These are phyloP conservation scores for Tolypeutes matacus DNA, from an alignment of 2,797 vertebrate genomes.

Conservation along the genomic window DNA sequence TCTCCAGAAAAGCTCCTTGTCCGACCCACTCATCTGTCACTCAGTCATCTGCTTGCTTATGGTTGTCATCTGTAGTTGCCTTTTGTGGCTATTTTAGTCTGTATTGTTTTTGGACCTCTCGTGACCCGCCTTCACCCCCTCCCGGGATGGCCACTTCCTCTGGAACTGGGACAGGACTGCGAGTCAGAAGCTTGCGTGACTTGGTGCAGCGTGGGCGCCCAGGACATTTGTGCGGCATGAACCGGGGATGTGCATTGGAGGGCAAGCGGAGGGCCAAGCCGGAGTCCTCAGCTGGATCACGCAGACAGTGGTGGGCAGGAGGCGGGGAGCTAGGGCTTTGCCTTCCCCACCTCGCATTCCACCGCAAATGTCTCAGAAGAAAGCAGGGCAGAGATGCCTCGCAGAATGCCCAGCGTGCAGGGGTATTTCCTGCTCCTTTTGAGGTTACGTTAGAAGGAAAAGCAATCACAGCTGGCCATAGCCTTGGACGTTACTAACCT, in stretches of 20 bases:
- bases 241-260: neutral
- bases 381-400: neutral
- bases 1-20: neutral
- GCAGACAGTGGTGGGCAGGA: neutral
- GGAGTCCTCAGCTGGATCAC: neutral
- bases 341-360: neutral
- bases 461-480: neutral
- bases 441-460: neutral
- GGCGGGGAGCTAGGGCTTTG: neutral
- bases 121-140: conserved; percentile 16
- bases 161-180: neutral
- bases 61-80: neutral
- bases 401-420: fast-evolving
- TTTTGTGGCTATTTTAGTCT: conserved; percentile 38
- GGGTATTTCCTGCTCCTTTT: neutral
- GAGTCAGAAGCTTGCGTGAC: neutral
- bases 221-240: neutral
- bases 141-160: neutral
- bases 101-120: neutral
- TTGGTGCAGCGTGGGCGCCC: neutral
- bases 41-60: conserved; percentile 14
- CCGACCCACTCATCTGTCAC: neutral
- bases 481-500: neutral
- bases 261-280: neutral
- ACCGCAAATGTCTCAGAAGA: neutral